phyloP scores from a whole-genome alignment of 35 echinoderm and acorn worm genomes.

The Heliocidaris tuberculata region DNA sequence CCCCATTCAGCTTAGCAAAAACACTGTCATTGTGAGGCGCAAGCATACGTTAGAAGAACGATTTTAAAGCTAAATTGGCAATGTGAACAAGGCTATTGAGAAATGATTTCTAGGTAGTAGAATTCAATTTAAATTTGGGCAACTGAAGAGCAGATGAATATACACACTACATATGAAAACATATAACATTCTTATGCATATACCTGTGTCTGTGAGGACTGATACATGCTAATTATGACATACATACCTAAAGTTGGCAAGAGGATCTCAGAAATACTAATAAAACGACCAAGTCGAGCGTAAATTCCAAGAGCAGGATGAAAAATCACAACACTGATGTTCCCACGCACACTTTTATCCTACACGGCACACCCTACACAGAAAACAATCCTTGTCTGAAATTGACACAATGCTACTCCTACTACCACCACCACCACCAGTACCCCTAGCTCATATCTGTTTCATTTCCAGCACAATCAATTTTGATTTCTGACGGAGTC shows the following conservation, averaged over 20 bases:
- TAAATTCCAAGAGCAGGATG: neutral
- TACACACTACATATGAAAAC: neutral
- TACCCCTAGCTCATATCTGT: slow-evolving; percentile 1
- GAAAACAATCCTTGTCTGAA: slow-evolving; percentile 16
- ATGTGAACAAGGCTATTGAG: too few relatives aligned
- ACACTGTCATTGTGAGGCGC: too few relatives aligned
- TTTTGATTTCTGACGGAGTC: slow-evolving; percentile 2
- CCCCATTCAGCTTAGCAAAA: too few relatives aligned
- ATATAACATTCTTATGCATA: neutral
- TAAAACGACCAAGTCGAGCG: neutral
- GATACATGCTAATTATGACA: neutral
- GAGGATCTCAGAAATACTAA: neutral
- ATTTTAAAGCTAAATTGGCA: too few relatives aligned
- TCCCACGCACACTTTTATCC: neutral
- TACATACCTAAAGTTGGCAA: neutral
- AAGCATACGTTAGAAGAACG: too few relatives aligned
- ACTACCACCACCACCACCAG: neutral
- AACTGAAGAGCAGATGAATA: too few relatives aligned
- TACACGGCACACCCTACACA: neutral
- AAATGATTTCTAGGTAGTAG: too few relatives aligned
- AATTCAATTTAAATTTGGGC: too few relatives aligned
- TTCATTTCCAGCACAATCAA: slow-evolving; percentile 12
- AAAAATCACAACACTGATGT: neutral
- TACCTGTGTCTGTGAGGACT: neutral
- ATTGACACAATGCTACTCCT: neutral